Percentiles rank a stretch among this genome's conserved stretches.
Conservation (phyloP, 1,140 invertebrate genomes). For the Cataglyphis hispanica region DNA sequence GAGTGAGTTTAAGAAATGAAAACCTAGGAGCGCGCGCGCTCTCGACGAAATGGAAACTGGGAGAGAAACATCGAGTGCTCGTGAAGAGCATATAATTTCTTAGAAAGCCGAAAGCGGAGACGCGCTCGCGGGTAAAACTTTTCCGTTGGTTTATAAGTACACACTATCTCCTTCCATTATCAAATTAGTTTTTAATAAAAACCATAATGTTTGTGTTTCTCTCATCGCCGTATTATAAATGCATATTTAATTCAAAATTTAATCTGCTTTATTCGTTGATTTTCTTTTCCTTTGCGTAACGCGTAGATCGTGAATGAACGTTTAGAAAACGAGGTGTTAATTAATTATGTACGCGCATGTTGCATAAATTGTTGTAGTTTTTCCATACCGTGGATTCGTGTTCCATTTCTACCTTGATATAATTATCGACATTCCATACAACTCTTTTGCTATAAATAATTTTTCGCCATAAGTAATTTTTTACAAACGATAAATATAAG, state of each 20-base stretch:
- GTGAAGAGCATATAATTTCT: constrained; percentile 75
- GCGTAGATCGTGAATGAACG: background rate
- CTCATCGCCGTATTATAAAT: constrained; percentile 7
- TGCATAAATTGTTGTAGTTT: background rate
- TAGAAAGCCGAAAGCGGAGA: constrained; percentile 70
- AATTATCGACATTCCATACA: background rate
- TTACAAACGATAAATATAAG: background rate
- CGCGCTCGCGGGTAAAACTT: constrained; percentile 55
- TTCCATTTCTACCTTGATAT: background rate
- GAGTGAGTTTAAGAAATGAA: constrained; percentile 64
- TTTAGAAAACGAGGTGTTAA: background rate
- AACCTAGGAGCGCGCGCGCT: constrained; percentile 30
- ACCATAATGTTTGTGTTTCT: constrained; percentile 40
- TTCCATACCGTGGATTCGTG: background rate
- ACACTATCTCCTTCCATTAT: constrained; percentile 79
- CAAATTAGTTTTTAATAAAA: constrained; percentile 77
- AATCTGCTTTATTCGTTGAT: background rate
- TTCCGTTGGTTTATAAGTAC: constrained; percentile 42
- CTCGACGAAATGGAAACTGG: constrained; percentile 46
- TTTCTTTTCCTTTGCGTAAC: background rate
- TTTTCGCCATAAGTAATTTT: constrained; percentile 11
- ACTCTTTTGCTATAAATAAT: background rate
- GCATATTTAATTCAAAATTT: constrained; percentile 1
- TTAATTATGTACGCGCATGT: background rate
- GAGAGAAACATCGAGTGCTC: constrained; percentile 57